Base-by-base conservation (phyloP, 2,797 vertebrate genomes). In the Sebastolobus altivelis region DNA sequence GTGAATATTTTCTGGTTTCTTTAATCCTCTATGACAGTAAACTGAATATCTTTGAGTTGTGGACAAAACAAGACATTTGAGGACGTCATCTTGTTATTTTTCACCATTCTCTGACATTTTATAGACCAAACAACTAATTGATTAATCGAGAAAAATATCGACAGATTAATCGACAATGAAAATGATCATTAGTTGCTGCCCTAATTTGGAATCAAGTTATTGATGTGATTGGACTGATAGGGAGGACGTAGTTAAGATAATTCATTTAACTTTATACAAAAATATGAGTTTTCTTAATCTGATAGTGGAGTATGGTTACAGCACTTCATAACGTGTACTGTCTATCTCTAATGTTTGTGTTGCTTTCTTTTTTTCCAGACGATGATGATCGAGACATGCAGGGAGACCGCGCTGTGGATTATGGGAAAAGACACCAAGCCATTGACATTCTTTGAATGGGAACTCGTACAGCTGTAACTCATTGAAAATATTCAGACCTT, bases 351-450 rank as follows among this genome's bases (percentile, higher is more conserved):
- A 89, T 68, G 20, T 63, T 76, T 62, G 31, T 61, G 13, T 46
- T 56, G 16, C 54, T 60, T 55, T 80, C 3, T 56, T 93, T 94
- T 52, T 46, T 38, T 56, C 71, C 92, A 99, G 98, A 99, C 87
- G 99, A 99, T 12, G 99, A 99, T 25, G 98, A 99, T 72, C 95
- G 96, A 61, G 99, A 99, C 8, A 96, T 97, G 75, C 99, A 98
- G 46, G 97, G 96, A 27, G 99, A 98, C 70, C 92, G 93, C 5
- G 96, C 96, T 49, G 96, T 95, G 25, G 97, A 98, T 84, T 99
- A 99, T 25, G 94, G 97, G 86, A 99, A 99, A 89, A 95, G 96
- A 78, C 98, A 88, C 93, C 97, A 97, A 93, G 90, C 91, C 87
- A 95, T 94, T 9, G 97, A 99, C 29, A 96, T 97, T 82, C 97